Conservation (phyloP, 1,140 invertebrate species). For the Magallana angulata region DNA sequence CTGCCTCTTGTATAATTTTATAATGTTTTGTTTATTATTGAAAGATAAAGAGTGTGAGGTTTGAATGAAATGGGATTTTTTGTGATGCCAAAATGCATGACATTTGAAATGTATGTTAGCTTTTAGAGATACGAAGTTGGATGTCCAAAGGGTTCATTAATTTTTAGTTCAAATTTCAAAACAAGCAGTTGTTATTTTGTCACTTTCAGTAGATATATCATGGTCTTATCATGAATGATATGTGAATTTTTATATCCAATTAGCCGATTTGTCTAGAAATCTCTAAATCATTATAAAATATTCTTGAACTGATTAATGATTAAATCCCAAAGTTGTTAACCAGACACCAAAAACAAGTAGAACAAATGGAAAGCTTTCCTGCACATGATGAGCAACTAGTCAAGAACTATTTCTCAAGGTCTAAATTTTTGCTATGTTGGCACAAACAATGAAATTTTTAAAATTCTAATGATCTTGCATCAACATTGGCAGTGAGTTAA, state of each 20-base stretch:
- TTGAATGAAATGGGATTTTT: neutral
- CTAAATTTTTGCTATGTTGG: neutral
- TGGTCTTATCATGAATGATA: no score
- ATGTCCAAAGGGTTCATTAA: neutral
- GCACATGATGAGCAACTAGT: neutral
- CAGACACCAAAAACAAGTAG: neutral
- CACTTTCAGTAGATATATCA: no score
- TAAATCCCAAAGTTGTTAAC: no score
- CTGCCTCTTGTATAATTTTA: no score
- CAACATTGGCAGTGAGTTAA: neutral
- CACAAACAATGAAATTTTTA: neutral
- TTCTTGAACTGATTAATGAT: no score
- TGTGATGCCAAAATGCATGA: neutral
- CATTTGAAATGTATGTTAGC: neutral
- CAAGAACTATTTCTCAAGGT: neutral
- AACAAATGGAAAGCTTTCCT: neutral
- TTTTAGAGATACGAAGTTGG: neutral
- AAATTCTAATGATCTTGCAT: neutral
- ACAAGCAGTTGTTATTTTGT: no score
- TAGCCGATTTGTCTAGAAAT: no score
- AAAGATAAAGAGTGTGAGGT: no score
- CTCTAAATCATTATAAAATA: no score
- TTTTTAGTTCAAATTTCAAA: no score
- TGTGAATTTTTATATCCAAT: no score
- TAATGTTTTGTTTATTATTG: no score